Evolutionary conservation across 2,113 vertebrate genomes (phyloP).

Genomic region (Raja brachyura): DNA sequence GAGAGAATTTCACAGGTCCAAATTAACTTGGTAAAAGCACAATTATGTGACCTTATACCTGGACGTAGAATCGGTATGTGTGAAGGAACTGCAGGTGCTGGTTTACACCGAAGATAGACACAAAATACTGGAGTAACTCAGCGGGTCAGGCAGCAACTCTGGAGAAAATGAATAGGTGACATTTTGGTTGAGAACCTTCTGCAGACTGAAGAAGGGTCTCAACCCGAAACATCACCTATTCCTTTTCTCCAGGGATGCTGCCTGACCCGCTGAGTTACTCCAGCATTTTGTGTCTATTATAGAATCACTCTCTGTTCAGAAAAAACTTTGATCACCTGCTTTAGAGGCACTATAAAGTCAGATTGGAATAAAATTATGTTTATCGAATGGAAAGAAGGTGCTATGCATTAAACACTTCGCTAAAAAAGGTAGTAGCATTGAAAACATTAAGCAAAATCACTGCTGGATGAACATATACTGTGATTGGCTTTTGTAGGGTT

Average conservation of each 20-base stretch:
- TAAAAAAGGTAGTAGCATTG: neutral
- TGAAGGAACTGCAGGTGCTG: too few species aligned
- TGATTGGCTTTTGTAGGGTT: neutral
- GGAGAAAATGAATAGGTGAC: too few species aligned
- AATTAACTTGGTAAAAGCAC: neutral
- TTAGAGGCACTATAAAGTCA: conserved; percentile 1
- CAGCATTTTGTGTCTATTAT: too few species aligned
- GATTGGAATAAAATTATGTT: conserved; percentile 11
- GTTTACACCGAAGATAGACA: too few species aligned
- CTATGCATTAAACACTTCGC: neutral
- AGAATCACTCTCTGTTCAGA: neutral
- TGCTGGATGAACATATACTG: neutral
- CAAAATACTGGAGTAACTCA: too few species aligned
- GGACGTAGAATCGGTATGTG: too few species aligned
- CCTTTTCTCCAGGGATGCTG: too few species aligned
- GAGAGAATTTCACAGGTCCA: neutral
- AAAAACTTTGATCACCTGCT: conserved; percentile 8
- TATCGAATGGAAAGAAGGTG: neutral
- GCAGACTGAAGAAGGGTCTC: too few species aligned
- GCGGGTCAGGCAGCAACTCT: too few species aligned
- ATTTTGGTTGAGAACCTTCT: too few species aligned
- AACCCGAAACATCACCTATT: too few species aligned
- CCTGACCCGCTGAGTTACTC: too few species aligned
- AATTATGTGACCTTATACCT: neutral
- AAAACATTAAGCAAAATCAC: neutral